Conservation (phyloP, 2,113 vertebrate genomes). For the Perccottus glenii region DNA sequence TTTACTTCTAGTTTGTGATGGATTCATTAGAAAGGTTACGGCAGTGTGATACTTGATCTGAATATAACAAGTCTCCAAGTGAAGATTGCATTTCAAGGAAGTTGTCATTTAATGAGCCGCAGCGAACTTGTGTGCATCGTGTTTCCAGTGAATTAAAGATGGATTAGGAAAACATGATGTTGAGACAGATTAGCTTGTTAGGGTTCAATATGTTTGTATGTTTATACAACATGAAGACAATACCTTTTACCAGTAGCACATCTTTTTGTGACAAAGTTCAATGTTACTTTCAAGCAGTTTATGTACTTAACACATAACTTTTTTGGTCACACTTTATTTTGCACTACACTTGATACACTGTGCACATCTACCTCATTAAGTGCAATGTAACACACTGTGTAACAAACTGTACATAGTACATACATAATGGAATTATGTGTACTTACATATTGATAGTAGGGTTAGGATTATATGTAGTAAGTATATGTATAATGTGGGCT, state of each 20-base stretch:
- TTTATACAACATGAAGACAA: background rate
- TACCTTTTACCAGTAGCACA: background rate
- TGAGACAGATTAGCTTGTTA: background rate
- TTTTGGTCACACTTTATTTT: background rate
- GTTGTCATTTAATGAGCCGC: background rate
- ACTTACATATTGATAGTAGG: no score
- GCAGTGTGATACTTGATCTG: background rate
- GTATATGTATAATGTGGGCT: no score
- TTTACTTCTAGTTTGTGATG: slow-evolving; percentile 14
- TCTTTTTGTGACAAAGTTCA: no score
- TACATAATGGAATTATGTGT: no score
- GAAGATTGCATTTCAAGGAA: background rate
- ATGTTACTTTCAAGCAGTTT: background rate
- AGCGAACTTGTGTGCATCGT: background rate
- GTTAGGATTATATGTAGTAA: no score
- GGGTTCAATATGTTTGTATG: background rate
- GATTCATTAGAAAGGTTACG: slow-evolving; percentile 10
- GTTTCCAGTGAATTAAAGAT: background rate
- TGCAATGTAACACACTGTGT: no score
- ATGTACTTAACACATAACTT: background rate
- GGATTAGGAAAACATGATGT: background rate
- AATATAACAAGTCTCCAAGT: background rate
- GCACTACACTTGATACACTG: no score
- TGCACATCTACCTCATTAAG: no score
- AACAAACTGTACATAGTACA: no score